Base-by-base conservation (phyloP, 1,140 invertebrate species). In the Wasmannia auropunctata region DNA sequence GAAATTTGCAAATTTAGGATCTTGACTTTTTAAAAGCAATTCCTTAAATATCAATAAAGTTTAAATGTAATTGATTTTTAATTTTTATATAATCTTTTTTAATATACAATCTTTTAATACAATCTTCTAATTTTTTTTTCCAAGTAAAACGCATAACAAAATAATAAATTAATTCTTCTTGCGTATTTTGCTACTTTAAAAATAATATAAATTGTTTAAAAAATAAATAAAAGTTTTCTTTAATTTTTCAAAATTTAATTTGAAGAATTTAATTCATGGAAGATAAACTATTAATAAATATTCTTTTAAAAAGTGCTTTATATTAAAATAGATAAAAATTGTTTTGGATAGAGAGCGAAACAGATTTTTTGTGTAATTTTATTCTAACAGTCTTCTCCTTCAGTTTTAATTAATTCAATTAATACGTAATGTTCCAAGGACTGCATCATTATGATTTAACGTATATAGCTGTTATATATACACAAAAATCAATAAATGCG, bases 401-500 rank as follows among this genome's bases (percentile, higher is more conserved):
- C 4, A 49, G 67, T 54, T 67, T 80, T 40, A 54, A 51, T 25
- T 14, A 40, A 67, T 80, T 51, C 31, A 65, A 51, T 67, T 49
- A 37, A 67, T 37, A 25, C 2, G 14, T 28, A 40, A 67, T 34
- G 10, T 43, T 6, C 4, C 40, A 37, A 67, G 22, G 14, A 67
- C 31, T 37, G 43, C 19, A 16, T 25, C 46, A 67, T 54, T 65
- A 37, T 6, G 43, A 80, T 67, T 80, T 67, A 80, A 80, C 8
- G 11, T 49, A 5, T 7, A 22, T 54, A 25, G 37, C 22, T 19
- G 19, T 49, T 34, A 60, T 43, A 62, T 60, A 46, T 28, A 28
- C 22, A 43, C 22, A 28, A 80, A 69, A 69, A 67, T 69, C 76
- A 67, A 80, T 69, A 80, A 40, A 28, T n/a, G 46, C 31, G 19